These are phyloP conservation scores for Callithrix jacchus DNA, from an alignment of 2,113 vertebrate genomes.

Conservation along the genomic window DNA sequence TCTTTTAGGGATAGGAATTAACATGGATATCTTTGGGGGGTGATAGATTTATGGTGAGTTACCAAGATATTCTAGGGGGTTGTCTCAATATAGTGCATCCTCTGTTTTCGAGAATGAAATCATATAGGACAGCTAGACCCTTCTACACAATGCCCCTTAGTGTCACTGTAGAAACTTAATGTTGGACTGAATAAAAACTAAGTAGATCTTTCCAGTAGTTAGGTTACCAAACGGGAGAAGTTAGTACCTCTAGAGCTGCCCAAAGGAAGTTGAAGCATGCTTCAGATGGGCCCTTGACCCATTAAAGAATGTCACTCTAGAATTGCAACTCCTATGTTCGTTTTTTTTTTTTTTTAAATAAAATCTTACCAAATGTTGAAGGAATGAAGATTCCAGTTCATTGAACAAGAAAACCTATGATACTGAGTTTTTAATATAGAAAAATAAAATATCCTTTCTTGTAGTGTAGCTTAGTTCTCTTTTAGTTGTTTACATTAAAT, in stretches of 20 bases:
- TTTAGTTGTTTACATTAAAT: not conserved
- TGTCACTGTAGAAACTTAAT: not conserved
- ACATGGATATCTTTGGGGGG: not conserved
- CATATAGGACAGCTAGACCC: not conserved
- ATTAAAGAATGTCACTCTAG: not conserved
- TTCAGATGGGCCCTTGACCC: not conserved
- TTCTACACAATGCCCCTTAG: not conserved
- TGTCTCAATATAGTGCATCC: not conserved
- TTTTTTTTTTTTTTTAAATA: slow-evolving; percentile 11
- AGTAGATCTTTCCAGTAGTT: not conserved
- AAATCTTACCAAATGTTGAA: not conserved
- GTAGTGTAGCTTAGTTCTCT: slow-evolving; percentile 9
- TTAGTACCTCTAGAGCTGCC: not conserved
- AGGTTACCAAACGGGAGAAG: not conserved
- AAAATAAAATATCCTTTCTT: not conserved
- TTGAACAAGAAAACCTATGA: slow-evolving; percentile 1
- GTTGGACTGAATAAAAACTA: not conserved
- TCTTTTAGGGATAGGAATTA: not conserved
- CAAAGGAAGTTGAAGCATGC: not conserved
- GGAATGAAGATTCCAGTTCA: not conserved
- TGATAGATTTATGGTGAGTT: not conserved
- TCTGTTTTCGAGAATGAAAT: slow-evolving; percentile 44
- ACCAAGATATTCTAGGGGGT: not conserved
- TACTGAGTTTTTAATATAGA: not conserved
- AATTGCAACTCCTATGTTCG: not conserved